phyloP scores from a whole-genome alignment of 92 coral and sea anemone genomes.

The Scolanthus callimorphus region DNA sequence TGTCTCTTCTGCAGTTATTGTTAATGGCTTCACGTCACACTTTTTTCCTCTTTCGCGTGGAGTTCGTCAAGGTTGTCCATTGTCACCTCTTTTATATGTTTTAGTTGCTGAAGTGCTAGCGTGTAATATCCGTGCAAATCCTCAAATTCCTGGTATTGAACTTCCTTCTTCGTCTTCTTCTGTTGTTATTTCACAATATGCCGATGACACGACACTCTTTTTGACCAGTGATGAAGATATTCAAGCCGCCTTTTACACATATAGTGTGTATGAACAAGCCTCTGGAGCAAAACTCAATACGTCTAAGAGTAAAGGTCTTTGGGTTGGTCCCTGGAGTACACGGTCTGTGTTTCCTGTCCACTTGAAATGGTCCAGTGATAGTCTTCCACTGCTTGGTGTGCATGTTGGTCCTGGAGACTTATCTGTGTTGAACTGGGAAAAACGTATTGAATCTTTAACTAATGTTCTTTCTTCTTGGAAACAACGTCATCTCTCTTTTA shows the following conservation, averaged over 20 bases:
- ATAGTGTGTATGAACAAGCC: conserved; percentile 20
- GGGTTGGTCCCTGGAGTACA: conserved; percentile 41
- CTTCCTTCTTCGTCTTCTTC: conserved; percentile 3
- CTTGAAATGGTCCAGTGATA: conserved; percentile 13
- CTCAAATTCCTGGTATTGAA: not conserved
- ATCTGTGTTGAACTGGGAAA: conserved; percentile 12
- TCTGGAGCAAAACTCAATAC: conserved; percentile 33
- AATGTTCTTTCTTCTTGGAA: conserved; percentile 4
- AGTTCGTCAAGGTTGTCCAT: conserved; percentile 39
- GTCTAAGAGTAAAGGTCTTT: no score
- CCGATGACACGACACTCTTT: conserved; percentile 43
- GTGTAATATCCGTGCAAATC: conserved; percentile 9
- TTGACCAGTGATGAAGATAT: conserved; percentile 14
- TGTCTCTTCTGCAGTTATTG: conserved; percentile 6
- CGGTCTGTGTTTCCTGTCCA: conserved; percentile 13
- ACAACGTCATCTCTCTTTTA: conserved; percentile 5
- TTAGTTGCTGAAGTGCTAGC: conserved; percentile 29
- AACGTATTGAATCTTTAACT: conserved; percentile 4
- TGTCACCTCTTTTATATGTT: conserved; percentile 19
- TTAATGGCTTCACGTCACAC: conserved; percentile 17
- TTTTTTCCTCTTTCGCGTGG: conserved; percentile 19
- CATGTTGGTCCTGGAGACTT: conserved; percentile 9
- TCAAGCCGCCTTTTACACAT: conserved; percentile 7
- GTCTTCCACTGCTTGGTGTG: conserved; percentile 7
- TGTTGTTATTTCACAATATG: conserved; percentile 28